A percentile compares a stretch with the other conserved stretches of the same genome.
Conservation (phyloP, 1,140 invertebrate genomes). For the Diorhabda carinulata region DNA sequence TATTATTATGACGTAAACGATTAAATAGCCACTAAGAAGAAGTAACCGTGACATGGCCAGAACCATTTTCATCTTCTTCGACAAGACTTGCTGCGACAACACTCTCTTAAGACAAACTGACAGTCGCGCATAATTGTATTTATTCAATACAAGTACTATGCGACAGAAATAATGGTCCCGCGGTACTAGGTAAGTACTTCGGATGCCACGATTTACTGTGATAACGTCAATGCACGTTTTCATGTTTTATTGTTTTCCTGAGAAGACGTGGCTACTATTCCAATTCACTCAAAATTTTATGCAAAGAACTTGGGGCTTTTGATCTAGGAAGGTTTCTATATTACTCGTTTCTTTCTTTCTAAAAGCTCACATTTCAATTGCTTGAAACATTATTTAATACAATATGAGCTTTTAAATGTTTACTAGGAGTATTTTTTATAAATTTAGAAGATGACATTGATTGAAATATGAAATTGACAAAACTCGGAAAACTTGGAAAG, state of each 20-base stretch:
- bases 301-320: no score
- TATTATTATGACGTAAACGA: background rate
- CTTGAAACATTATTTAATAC: no score
- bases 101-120: conserved; percentile 13
- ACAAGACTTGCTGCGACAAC: conserved; percentile 10
- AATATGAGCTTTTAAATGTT: no score
- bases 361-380: no score
- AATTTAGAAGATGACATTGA: no score
- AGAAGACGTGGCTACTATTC: no score
- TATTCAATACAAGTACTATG: conserved; percentile 14
- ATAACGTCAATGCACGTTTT: background rate
- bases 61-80: conserved; percentile 6
- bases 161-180: background rate
- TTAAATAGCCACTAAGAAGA: background rate
- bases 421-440: no score
- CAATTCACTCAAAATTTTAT: no score
- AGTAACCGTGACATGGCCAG: background rate
- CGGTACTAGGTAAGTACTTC: conserved; percentile 4
- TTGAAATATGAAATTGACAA: no score
- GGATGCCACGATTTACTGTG: conserved; percentile 4
- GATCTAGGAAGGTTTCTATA: no score
- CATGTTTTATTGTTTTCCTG: background rate
- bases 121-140: conserved; percentile 17
- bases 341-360: no score
- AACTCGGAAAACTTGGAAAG: no score